Base-by-base conservation (phyloP, 2,888 invertebrate genomes). In the Eupsilia transversa region DNA sequence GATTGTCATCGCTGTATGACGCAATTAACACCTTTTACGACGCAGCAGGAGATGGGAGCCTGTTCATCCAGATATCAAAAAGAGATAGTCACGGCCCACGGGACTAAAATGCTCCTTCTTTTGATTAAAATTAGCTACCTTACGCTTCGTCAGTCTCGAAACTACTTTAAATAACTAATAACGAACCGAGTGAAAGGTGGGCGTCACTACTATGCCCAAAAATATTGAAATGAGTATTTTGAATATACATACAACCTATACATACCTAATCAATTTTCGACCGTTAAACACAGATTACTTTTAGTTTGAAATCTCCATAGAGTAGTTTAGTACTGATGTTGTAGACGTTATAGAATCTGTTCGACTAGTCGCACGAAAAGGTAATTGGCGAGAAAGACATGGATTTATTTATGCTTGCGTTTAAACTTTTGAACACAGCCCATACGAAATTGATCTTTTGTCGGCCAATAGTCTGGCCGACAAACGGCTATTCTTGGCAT, bases 1-100 rank as follows among this genome's bases (percentile, higher is more conserved):
- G 72, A 81, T 80, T 80, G 17, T 81, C 54, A 80, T 80, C 80
- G 12, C 46, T 5, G 27, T 33, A 35, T 17, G 63, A 77, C 33
- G 46, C 49, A 59, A 77, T 77, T 68, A 77, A 49, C 77, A 80
- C 80, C 77, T 77, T 64, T 60, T 60, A 64, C 56, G 46, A 49
- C 49, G 30, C 65, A 33, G 23, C 35, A 33, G 41, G n/a, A 60
- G 46, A 41, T 79, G 46, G 30, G 14, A 56, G 35, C 64, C 56
- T 43, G 70, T 61, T 75, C 17, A 27, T 60, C n/a, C 38, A 3
- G 60, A 80, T 70, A 43, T 14, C 66, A 52, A 66, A 43, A 30
- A n/a, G 52, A 74, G 52, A 74, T 78, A 65, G 43, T 17, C 17
- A 65, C 23, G 20, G 57, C 30, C 17, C 17, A 65, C 23, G 20